These are phyloP conservation scores for Caenorhabditis japonica DNA, from an alignment of 2,888 invertebrate species.

Conservation along the genomic window DNA sequence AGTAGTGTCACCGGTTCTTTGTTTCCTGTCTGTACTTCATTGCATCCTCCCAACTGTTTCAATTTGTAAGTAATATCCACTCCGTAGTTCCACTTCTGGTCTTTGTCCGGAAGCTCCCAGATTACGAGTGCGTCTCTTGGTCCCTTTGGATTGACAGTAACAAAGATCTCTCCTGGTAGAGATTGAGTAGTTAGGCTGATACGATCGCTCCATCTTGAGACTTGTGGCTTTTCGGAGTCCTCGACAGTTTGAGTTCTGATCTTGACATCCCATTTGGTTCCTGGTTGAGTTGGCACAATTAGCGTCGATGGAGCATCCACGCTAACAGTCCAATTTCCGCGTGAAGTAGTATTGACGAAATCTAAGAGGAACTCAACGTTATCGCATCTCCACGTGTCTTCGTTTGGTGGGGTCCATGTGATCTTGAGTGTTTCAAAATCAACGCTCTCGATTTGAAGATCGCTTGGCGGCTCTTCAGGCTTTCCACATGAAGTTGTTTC, in stretches of 20 bases:
- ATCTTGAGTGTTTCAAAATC: conserved; percentile 74
- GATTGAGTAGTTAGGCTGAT: conserved; percentile 69
- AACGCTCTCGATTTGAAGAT: conserved; percentile 69
- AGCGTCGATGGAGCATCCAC: conserved; percentile 61
- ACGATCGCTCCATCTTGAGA: conserved; percentile 71
- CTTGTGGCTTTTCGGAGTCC: conserved; percentile 71
- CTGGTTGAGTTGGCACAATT: conserved; percentile 67
- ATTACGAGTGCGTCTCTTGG: conserved; percentile 72
- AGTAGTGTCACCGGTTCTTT: conserved; percentile 73
- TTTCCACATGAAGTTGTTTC: conserved; percentile 76
- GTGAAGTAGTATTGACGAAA: conserved; percentile 73
- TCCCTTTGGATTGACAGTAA: conserved; percentile 72
- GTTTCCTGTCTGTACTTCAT: conserved; percentile 61
- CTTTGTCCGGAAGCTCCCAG: conserved; percentile 76
- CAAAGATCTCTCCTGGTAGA: conserved; percentile 76
- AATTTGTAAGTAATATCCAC: conserved; percentile 76
- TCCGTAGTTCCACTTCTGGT: conserved; percentile 77
- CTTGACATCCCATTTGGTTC: conserved; percentile 76
- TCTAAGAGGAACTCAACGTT: conserved; percentile 74
- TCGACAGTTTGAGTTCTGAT: conserved; percentile 77
- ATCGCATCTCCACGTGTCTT: conserved; percentile 76
- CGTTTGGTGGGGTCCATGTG: conserved; percentile 74
- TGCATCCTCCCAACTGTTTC: conserved; percentile 72
- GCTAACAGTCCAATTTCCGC: conserved; percentile 65
- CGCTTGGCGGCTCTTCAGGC: conserved; percentile 73